Base-by-base conservation (phyloP, 2,888 invertebrate species). In the Labia minor region DNA sequence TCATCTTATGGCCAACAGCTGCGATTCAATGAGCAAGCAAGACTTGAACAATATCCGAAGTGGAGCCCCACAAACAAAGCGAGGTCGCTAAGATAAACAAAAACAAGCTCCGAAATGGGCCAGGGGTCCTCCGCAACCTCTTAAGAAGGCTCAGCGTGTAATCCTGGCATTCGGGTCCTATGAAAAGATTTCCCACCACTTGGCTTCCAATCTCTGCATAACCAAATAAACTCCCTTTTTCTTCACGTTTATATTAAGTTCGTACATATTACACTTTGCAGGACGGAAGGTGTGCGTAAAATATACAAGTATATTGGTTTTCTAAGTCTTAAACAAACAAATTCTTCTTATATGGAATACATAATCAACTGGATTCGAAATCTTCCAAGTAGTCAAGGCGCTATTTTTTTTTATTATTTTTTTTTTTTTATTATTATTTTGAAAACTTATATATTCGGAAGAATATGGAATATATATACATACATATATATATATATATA, bases 1-100 rank as follows among this genome's bases (percentile, higher is more conserved):
- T 49, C 49, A 49, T 49, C 49, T 49, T 49, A 49, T 49, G 49
- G 49, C 49, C n/a, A 49, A 49, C 49, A 49, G 49, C 49, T 49
- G 49, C 49, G 49, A 49, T 49, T 49, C 49, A 49, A 49, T 49
- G 49, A 49, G 49, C 49, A 49, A 49, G 49, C 49, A 49, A 49
- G 49, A 49, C 49, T 49, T 14, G n/a, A 49, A 49, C 49, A 49
- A 49, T 49, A 49, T 49, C 49, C 16, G 49, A 49, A 49, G 49
- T 49, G 3, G 49, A 16, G 49, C 16, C 49, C 49, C 14, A 49
- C 49, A 49, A 49, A 49, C 49, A 49, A 49, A 49, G 49, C 49
- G 14, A 49, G 49, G 49, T 49, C 49, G 4, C 49, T 49, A 49
- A 49, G 49, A 49, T 49, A 49, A 49, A 49, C 49, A 49, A 49